Evolutionary conservation across 2,113 vertebrate genomes (phyloP), one percentile per base, ranked within the genome.

Genomic region (Paramisgurnus dabryanus): DNA sequence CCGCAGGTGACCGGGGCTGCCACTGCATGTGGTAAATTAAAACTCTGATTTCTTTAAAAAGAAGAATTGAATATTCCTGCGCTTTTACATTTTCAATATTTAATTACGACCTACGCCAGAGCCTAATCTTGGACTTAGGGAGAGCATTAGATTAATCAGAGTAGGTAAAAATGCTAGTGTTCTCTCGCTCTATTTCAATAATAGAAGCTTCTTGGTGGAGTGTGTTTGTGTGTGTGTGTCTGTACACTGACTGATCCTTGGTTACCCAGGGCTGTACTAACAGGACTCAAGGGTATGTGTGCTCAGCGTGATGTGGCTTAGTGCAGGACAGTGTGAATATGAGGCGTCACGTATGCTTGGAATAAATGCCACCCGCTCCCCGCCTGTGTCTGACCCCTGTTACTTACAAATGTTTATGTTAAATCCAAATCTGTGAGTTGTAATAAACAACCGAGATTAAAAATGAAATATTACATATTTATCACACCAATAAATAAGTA

Each of bases 11-110:
- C 93, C 94, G 92, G 93, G 93, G 93, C 94, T 90, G 88, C 89
- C 95, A 94, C 96, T 82, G 92, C 95, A 94, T 96, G 96, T 94
- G 96, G 96, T 97, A 98, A 98, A 98, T 99, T 97, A 98, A 98
- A 98, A 98, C 95, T 95, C 94, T 92, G 95, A 95, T 95, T 96
- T 97, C 79, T 55, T 81, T 65, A 49, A 80, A 87, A 91, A 85
- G 50, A 82, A 82, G 72, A 88, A 88, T 85, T 82, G 85, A 89
- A 86, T 90, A 91, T 91, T 95, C 93, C 94, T 94, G 95, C 95
- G 95, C 94, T 95, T 96, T 94, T 94, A 93, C 95, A 95, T 96
- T 96, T 96, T 96, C 94, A 96, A 96, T 98, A 96, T 98, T 98
- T 98, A 98, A 99, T 98, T 97, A 97, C 94, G 95, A 96, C 94